A percentile compares a stretch with the other conserved stretches of the same genome.
Evolutionary conservation across 2,888 invertebrate genomes (phyloP).

Genomic region (Hirtodrosophila histrioides): DNA sequence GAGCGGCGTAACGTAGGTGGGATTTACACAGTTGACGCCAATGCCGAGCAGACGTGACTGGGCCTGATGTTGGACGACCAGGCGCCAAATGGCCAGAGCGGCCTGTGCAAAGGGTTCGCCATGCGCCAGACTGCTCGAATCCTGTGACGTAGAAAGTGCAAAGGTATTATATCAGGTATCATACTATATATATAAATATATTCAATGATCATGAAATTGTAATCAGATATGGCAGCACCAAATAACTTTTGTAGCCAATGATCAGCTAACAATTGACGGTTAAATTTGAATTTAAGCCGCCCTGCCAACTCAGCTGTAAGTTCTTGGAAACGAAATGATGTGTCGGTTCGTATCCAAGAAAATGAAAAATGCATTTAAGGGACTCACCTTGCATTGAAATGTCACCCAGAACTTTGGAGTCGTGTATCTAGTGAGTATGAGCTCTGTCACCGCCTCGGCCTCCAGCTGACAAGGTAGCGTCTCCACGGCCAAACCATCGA

Average conservation of each 20-base stretch:
- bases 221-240: too few relatives aligned
- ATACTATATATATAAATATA: too few relatives aligned
- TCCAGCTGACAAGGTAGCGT: slow-evolving; percentile 93
- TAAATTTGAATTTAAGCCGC: not conserved
- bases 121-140: slow-evolving; percentile 88
- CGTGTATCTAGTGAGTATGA: slow-evolving; percentile 89
- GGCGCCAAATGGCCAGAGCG: slow-evolving; percentile 88
- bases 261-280: too few relatives aligned
- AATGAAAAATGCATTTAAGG: not conserved
- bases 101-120: slow-evolving; percentile 92
- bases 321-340: too few relatives aligned
- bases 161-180: not conserved
- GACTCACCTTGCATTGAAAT: slow-evolving; percentile 89
- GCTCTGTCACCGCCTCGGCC: slow-evolving; percentile 91
- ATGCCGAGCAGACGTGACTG: slow-evolving; percentile 89
- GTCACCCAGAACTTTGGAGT: slow-evolving; percentile 91
- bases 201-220: too few relatives aligned
- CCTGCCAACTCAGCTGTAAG: too few relatives aligned
- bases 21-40: slow-evolving; percentile 94
- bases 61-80: slow-evolving; percentile 86
- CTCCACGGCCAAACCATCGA: slow-evolving; percentile 93
- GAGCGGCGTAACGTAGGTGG: slow-evolving; percentile 87
- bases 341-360: too few relatives aligned
- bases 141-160: slow-evolving; percentile 81
- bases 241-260: too few relatives aligned